Percentiles rank a stretch among this genome's conserved stretches.
Evolutionary conservation across 2,113 vertebrate genomes (phyloP).

Genomic region (Trematocara nigrifrons): DNA sequence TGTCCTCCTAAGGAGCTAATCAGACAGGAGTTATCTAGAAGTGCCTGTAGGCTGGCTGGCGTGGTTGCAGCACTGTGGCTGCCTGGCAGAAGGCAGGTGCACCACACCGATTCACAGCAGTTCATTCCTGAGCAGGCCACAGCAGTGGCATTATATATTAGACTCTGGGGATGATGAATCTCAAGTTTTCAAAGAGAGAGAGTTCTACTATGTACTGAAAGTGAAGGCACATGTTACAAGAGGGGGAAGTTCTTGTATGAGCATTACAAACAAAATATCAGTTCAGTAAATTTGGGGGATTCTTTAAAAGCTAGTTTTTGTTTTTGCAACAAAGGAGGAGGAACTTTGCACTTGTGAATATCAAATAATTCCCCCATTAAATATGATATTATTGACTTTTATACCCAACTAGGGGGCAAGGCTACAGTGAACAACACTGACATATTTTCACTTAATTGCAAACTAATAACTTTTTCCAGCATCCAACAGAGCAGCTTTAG

Average conservation of each 20-base stretch:
- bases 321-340: neutral
- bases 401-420: neutral
- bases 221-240: neutral
- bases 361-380: neutral
- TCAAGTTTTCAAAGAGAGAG: neutral
- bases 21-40: slow-evolving; percentile 67
- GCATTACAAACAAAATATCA: neutral
- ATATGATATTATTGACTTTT: neutral
- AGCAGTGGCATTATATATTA: slow-evolving; percentile 1
- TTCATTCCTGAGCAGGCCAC: slow-evolving; percentile 15
- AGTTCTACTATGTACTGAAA: neutral
- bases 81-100: slow-evolving; percentile 56
- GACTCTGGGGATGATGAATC: neutral
- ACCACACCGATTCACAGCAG: slow-evolving; percentile 23
- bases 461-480: neutral
- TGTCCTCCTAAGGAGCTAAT: slow-evolving; percentile 73
- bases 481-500: neutral
- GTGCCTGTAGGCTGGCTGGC: slow-evolving; percentile 56
- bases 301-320: neutral
- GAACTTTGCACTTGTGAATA: neutral
- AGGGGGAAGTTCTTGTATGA: neutral
- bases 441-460: neutral
- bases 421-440: neutral
- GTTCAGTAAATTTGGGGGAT: neutral
- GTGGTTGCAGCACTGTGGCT: slow-evolving; percentile 35